A percentile compares a stretch with the other conserved stretches of the same genome.
phyloP scores from a whole-genome alignment of 2,888 invertebrate species.

The Melanophora roralis region DNA sequence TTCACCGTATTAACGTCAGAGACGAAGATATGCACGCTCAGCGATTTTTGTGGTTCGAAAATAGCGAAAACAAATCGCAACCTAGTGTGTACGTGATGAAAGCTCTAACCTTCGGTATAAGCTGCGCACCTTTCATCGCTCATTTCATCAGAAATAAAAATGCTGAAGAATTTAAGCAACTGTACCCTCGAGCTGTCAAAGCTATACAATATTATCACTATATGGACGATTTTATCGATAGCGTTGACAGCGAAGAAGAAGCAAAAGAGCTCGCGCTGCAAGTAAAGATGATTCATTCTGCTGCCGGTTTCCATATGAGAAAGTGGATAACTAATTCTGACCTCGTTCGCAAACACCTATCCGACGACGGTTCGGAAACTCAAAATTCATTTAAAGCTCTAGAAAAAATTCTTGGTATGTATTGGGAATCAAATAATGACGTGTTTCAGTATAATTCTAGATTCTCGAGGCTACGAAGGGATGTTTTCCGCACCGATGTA shows the following conservation, averaged over 20 bases:
- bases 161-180: slow-evolving; percentile 1
- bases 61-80: slow-evolving; percentile 6
- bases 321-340: slow-evolving; percentile 45
- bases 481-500: slow-evolving; percentile 15
- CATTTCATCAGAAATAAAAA: slow-evolving; percentile 47
- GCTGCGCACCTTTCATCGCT: slow-evolving; percentile 53
- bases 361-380: background rate
- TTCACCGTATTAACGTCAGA: slow-evolving; percentile 44
- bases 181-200: slow-evolving; percentile 37
- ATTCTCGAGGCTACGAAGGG: slow-evolving; percentile 46
- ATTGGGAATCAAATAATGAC: too few relatives aligned
- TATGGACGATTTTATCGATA: slow-evolving; percentile 23
- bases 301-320: slow-evolving; percentile 39
- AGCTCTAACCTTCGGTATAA: slow-evolving; percentile 52
- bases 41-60: slow-evolving; percentile 62
- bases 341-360: too few relatives aligned
- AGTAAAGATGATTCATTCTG: slow-evolving; percentile 29
- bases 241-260: background rate
- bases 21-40: slow-evolving; percentile 51
- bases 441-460: slow-evolving; percentile 41
- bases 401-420: slow-evolving; percentile 48
- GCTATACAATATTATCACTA: background rate
- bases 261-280: background rate
- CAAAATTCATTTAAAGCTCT: background rate
- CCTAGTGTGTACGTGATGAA: slow-evolving; percentile 62